Evolutionary conservation across 2,113 vertebrate genomes (phyloP).

Genomic region (Paracyprichromis sp.): DNA sequence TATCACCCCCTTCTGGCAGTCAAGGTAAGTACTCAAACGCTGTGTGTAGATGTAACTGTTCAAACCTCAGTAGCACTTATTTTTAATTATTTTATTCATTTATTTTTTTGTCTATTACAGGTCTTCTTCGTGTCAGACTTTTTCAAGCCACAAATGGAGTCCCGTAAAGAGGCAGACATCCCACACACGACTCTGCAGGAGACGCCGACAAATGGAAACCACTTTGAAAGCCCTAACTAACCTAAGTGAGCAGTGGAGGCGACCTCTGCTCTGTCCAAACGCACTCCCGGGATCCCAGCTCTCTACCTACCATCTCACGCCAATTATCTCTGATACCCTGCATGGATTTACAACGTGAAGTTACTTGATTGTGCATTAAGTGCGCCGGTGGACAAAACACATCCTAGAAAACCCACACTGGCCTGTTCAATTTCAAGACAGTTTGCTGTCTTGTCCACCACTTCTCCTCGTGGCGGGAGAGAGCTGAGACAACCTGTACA

Average conservation of each 20-base stretch:
- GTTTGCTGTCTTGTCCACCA: not conserved
- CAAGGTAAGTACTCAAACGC: not conserved
- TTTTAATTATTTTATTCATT: not conserved
- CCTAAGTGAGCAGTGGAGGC: constrained; percentile 8
- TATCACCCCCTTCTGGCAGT: not conserved
- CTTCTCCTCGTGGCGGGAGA: not conserved
- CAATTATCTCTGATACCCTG: not conserved
- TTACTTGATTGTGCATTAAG: not conserved
- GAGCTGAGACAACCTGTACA: not conserved
- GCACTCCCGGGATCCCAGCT: constrained; percentile 21
- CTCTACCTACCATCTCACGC: not conserved
- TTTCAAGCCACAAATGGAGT: constrained; percentile 76
- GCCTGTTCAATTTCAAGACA: not conserved
- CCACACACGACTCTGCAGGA: constrained; percentile 86
- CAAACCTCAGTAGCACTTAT: not conserved
- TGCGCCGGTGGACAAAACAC: not conserved
- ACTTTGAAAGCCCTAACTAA: constrained; percentile 82
- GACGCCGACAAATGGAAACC: constrained; percentile 83
- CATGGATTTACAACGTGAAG: constrained; percentile 4
- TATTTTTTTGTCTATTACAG: constrained; percentile 49
- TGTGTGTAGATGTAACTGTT: not conserved
- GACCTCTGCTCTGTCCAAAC: not conserved
- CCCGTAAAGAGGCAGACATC: constrained; percentile 71
- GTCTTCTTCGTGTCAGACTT: constrained; percentile 89
- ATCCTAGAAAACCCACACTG: not conserved